Conservation (phyloP, 1,140 invertebrate genomes). For the Saccostrea cuccullata region DNA sequence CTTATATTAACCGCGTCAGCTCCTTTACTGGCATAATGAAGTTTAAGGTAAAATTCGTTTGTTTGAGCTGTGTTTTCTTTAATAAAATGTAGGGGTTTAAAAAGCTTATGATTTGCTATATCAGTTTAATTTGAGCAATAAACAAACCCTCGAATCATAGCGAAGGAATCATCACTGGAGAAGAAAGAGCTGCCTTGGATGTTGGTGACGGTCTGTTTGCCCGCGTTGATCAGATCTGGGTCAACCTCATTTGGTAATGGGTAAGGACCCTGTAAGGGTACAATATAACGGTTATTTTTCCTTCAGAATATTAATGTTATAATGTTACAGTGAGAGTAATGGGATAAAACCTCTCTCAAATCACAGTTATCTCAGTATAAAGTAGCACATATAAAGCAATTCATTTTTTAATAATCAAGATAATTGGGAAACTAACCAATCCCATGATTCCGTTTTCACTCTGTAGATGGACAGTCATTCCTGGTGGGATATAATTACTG, state of each 20-base stretch:
- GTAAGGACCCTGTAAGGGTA: slow-evolving; percentile 86
- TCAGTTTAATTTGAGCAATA: neutral
- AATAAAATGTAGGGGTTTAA: too few relatives aligned
- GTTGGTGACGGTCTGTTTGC: slow-evolving; percentile 98
- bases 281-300: too few relatives aligned
- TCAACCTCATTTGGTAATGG: slow-evolving; percentile 89
- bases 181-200: slow-evolving; percentile 94
- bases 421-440: slow-evolving; percentile 80
- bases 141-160: slow-evolving; percentile 95
- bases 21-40: too few relatives aligned
- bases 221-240: slow-evolving; percentile 98
- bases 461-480: slow-evolving; percentile 85
- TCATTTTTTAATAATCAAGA: neutral
- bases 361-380: too few relatives aligned
- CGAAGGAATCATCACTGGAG: slow-evolving; percentile 98
- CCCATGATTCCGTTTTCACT: slow-evolving; percentile 99
- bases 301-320: too few relatives aligned
- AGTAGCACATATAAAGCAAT: too few relatives aligned
- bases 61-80: too few relatives aligned
- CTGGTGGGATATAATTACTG: slow-evolving; percentile 92
- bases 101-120: too few relatives aligned
- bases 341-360: too few relatives aligned
- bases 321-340: neutral
- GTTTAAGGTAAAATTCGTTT: too few relatives aligned
- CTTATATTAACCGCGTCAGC: too few relatives aligned